Percentiles rank a stretch among this genome's conserved stretches.
phyloP scores from a whole-genome alignment of 1,140 invertebrate genomes.

The Drosophila dunni region DNA sequence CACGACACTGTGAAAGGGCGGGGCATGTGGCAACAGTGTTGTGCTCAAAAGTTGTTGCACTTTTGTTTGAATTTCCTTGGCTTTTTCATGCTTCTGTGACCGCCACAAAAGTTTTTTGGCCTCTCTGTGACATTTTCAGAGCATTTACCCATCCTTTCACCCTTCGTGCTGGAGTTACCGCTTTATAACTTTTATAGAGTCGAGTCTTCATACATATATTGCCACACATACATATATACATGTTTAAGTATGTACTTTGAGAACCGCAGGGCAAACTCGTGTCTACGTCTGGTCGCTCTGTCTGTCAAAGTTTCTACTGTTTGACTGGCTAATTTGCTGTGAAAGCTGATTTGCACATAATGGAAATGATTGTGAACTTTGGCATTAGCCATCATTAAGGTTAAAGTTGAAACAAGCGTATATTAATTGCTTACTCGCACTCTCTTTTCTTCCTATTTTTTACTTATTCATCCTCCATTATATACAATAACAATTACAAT shows the following conservation, averaged over 20 bases:
- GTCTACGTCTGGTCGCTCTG: slow-evolving; percentile 33
- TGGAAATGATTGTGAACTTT: slow-evolving; percentile 45
- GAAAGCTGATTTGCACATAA: slow-evolving; percentile 78
- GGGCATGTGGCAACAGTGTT: slow-evolving; percentile 34
- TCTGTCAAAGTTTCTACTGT: slow-evolving; percentile 72
- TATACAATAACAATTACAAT: not conserved
- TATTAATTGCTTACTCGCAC: slow-evolving; percentile 52
- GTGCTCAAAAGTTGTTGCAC: slow-evolving; percentile 70
- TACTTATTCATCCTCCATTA: not conserved
- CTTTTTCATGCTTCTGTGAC: slow-evolving; percentile 65
- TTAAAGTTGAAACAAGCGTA: slow-evolving; percentile 37
- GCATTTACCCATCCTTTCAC: slow-evolving; percentile 19
- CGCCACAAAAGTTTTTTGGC: slow-evolving; percentile 59
- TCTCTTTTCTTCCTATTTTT: not conserved
- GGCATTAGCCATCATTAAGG: slow-evolving; percentile 23
- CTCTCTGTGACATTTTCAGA: slow-evolving; percentile 65
- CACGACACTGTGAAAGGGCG: not conserved
- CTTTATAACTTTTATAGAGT: slow-evolving; percentile 70
- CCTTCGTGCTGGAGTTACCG: slow-evolving; percentile 25
- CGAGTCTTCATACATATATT: slow-evolving; percentile 12
- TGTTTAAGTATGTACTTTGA: slow-evolving; percentile 43
- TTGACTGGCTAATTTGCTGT: slow-evolving; percentile 81
- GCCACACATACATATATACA: slow-evolving; percentile 36
- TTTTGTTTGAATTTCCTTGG: slow-evolving; percentile 75
- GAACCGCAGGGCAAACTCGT: slow-evolving; percentile 58